Base-by-base conservation (phyloP, 2,797 vertebrate genomes). In the Esox masquinongy region DNA sequence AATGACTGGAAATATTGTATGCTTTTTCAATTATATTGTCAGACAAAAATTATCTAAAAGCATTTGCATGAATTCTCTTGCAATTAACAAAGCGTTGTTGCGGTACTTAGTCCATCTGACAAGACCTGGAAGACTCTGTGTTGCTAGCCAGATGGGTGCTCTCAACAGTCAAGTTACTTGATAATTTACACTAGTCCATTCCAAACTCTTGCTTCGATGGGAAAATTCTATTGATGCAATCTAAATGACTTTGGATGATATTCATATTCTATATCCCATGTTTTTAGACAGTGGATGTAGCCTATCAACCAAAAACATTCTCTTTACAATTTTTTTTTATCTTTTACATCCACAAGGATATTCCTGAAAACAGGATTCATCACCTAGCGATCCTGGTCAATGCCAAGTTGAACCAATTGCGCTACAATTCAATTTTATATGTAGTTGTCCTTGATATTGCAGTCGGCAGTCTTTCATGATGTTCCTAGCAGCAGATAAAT, bases 111-210 rank as follows among this genome's bases (percentile, higher is more conserved):
- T 67, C 61, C 63, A 64, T 64, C 63, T 64, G 26, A 29, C 63
- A 64, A 64, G 70, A 22, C 19, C 81, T 49, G 82, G 59, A 47
- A 83, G 84, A 83, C 83, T 82, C 82, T 79, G 47, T 86, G 59
- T 63, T 22, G n/a, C 49, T 47, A 50, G 31, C n/a, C 39, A 74
- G 39, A 24, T 29, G 36, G 49, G 59, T 49, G 31, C n/a, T 49
- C 59, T 64, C 22, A 73, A 64, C 56, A 29, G 24, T 64, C 24
- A 66, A n/a, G 43, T 29, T 43, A 49, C 47, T 70, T 26, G 19
- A 69, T 9, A 61, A 61, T 22, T 22, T 63, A 63, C 59, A 63
- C 59, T 63, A 26, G 11, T 26, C 59, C 22, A 26, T 63, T 63
- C 59, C 59, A 63, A 63, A 63, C 24, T 29, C 22, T 24, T 63